Percentiles rank a stretch among this genome's conserved stretches.
Evolutionary conservation across 2,888 invertebrate species (phyloP).

Genomic region (Argynnis bischoffii): DNA sequence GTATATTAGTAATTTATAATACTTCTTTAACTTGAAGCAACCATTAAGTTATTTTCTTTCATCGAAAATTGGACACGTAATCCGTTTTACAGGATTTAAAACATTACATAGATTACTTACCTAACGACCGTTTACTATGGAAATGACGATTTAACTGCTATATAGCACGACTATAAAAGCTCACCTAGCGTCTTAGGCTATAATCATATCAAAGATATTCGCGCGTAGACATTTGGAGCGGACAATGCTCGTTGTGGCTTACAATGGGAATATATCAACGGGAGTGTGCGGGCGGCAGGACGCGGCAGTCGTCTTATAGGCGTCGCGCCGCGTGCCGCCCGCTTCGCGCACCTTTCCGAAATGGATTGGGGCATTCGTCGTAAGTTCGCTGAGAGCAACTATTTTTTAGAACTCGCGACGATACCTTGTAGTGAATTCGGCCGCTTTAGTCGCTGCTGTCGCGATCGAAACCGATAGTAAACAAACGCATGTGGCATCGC

Average conservation of each 20-base stretch:
- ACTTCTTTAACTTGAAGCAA: no score
- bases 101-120: no score
- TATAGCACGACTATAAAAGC: not conserved
- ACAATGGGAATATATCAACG: conserved; percentile 60
- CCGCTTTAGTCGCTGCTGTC: conserved; percentile 46
- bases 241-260: conserved; percentile 58
- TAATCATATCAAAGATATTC: conserved; percentile 31
- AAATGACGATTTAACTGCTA: not conserved
- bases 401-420: conserved; percentile 49
- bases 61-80: no score
- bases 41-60: no score
- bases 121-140: no score
- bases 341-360: conserved; percentile 55
- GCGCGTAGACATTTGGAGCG: conserved; percentile 46
- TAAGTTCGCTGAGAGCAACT: conserved; percentile 61
- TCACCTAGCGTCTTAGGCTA: conserved; percentile 2
- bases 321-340: conserved; percentile 72
- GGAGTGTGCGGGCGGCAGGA: conserved; percentile 69
- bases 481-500: conserved; percentile 78
- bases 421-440: conserved; percentile 38
- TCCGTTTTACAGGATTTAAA: no score
- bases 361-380: conserved; percentile 82
- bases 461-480: conserved; percentile 74
- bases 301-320: conserved; percentile 76
- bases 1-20: no score